phyloP scores from a whole-genome alignment of 2,888 invertebrate genomes.

The Melinaea marsaeus region DNA sequence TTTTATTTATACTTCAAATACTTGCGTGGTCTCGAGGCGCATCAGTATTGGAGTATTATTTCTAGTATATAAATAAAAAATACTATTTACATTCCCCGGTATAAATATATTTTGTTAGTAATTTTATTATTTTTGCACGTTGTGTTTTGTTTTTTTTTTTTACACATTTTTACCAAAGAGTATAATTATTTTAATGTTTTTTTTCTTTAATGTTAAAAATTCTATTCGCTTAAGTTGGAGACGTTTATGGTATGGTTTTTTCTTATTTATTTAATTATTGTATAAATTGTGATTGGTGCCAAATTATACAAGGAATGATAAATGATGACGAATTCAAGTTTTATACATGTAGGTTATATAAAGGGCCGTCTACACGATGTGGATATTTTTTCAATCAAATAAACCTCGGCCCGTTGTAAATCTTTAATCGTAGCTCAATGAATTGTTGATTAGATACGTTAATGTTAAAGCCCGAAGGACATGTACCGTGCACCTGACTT shows the following conservation, averaged over 20 bases:
- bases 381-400: background rate
- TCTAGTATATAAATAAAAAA: background rate
- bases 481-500: too few species aligned
- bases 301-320: slow-evolving; percentile 36
- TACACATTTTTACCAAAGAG: slow-evolving; percentile 12
- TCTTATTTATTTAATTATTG: too few species aligned
- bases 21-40: background rate
- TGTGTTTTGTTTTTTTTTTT: slow-evolving; percentile 11
- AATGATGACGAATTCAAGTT: slow-evolving; percentile 35
- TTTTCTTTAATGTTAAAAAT: background rate
- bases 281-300: slow-evolving; percentile 21
- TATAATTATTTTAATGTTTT: background rate
- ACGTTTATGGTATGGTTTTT: too few species aligned
- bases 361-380: slow-evolving; percentile 5
- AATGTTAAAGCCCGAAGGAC: too few species aligned
- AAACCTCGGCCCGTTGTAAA: background rate
- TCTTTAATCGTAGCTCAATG: too few species aligned
- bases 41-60: background rate
- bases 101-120: slow-evolving; percentile 2
- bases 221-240: too few species aligned
- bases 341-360: slow-evolving; percentile 39
- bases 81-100: slow-evolving; percentile 10
- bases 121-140: slow-evolving; percentile 13
- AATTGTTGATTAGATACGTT: too few species aligned
- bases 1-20: too few species aligned